Evolutionary conservation across 2,888 invertebrate species (phyloP), one percentile per base, ranked within the genome.

Genomic region (Pseudanteris insignis): DNA sequence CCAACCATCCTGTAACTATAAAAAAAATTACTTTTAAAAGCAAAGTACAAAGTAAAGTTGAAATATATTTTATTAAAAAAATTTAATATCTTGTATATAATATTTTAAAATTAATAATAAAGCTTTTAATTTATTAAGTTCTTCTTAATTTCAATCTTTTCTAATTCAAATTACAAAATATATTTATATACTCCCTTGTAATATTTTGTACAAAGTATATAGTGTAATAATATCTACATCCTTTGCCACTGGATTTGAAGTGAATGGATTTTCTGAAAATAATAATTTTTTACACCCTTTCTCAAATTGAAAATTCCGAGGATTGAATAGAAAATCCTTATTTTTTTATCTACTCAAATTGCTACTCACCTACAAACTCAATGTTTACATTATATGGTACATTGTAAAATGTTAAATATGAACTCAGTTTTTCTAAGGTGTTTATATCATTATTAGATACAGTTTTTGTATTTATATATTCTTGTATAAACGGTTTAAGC

Each of bases 391-490:
- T 78, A 59, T 77, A 82, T 0, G 86, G 85, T 59, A 88, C 75
- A 69, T 86, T 86, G 67, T 86, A 83, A 69, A 84, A 87, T 29
- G 84, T 83, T 1, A 86, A 73, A 64, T 84, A 88, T 0, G 83
- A 80, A 3, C 83, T 82, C 10, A 88, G 71, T 43, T 82, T 83
- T 46, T 78, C 78, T 46, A 83, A 77, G 1, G 76, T 48, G 0
- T 73, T 76, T 1, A 77, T 74, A 11, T 81, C 82, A 25, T 77
- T 80, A 0, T 71, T 62, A 0, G 47, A 25, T 14, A 83, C 80
- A 13, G 81, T 65, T 0, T 84, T 83, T n/a, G 74, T 77, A 4
- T 60, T 68, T 6, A 87, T 63, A 64, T 86, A 88, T 38, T 82
- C 81, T 34, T 82, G 76, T 15, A 88, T 59, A 28, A 77, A 71